These are phyloP conservation scores for Pipistrellus pipistrellus DNA, from an alignment of 2,797 vertebrate species.

Conservation along the genomic window DNA sequence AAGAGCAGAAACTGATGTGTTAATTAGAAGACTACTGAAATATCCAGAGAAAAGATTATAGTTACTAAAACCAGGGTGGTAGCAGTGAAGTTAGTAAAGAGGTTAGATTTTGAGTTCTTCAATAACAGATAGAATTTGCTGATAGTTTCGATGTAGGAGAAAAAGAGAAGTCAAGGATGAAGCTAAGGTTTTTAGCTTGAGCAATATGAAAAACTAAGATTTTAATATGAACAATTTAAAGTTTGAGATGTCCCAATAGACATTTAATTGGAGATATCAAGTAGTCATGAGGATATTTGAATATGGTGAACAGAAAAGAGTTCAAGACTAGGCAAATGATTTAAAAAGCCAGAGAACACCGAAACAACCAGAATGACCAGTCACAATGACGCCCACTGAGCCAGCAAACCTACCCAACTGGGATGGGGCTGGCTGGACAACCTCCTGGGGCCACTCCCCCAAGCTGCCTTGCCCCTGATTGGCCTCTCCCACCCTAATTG, in stretches of 20 bases:
- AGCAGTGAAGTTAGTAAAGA: background rate
- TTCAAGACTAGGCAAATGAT: background rate
- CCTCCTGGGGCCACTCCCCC: too few relatives aligned
- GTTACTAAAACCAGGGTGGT: background rate
- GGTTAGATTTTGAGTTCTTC: conserved; percentile 11
- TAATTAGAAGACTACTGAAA: background rate
- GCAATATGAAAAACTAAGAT: conserved; percentile 13
- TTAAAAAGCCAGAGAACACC: too few relatives aligned
- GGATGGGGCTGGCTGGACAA: too few relatives aligned
- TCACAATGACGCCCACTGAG: too few relatives aligned
- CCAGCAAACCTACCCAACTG: too few relatives aligned
- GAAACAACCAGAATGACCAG: too few relatives aligned
- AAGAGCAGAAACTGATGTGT: conserved; percentile 14
- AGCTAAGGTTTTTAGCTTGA: background rate
- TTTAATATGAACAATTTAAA: conserved; percentile 25
- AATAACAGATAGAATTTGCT: conserved; percentile 7
- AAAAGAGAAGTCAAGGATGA: conserved; percentile 4
- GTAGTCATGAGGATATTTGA: background rate
- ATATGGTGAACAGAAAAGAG: background rate
- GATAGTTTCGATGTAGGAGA: background rate
- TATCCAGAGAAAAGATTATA: background rate
- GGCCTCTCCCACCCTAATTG: too few relatives aligned
- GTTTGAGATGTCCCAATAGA: conserved; percentile 38
- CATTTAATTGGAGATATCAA: background rate
- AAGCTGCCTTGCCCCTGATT: too few relatives aligned